Percentiles rank a stretch among this genome's conserved stretches.
Conservation (phyloP, 2,797 vertebrate genomes). For the Liasis olivaceus region DNA sequence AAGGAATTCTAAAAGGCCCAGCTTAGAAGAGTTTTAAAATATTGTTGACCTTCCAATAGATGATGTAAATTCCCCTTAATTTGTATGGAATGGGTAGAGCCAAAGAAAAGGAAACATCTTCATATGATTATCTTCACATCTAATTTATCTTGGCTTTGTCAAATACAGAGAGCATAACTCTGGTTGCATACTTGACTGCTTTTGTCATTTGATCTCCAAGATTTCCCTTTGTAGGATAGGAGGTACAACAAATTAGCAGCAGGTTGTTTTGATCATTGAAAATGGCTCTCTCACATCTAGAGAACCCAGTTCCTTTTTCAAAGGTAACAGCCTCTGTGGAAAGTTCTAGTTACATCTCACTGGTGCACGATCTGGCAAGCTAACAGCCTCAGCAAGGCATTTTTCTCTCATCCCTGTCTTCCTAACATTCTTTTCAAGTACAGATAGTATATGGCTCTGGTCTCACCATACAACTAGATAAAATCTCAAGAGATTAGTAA, state of each 20-base stretch:
- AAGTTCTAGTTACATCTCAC: background rate
- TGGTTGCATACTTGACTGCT: background rate
- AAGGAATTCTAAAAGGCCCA: background rate
- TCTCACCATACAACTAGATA: background rate
- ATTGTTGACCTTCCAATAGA: background rate
- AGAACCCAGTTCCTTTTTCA: background rate
- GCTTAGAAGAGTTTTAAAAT: background rate
- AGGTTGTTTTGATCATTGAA: background rate
- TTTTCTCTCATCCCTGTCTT: background rate
- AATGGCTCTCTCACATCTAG: background rate
- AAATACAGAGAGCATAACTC: background rate
- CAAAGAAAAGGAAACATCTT: background rate
- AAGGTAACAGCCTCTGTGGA: background rate
- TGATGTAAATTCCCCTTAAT: background rate
- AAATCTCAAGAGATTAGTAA: background rate
- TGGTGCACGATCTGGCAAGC: background rate
- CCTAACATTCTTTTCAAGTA: background rate
- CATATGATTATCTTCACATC: background rate
- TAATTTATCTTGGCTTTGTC: background rate
- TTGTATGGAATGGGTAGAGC: background rate
- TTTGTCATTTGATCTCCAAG: background rate
- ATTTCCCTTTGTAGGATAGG: background rate
- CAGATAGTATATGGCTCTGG: background rate
- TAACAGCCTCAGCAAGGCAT: background rate
- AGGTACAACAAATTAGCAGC: background rate